These are phyloP conservation scores for Cheilosia scutellata DNA, from an alignment of 2,888 invertebrate species.

Conservation along the genomic window DNA sequence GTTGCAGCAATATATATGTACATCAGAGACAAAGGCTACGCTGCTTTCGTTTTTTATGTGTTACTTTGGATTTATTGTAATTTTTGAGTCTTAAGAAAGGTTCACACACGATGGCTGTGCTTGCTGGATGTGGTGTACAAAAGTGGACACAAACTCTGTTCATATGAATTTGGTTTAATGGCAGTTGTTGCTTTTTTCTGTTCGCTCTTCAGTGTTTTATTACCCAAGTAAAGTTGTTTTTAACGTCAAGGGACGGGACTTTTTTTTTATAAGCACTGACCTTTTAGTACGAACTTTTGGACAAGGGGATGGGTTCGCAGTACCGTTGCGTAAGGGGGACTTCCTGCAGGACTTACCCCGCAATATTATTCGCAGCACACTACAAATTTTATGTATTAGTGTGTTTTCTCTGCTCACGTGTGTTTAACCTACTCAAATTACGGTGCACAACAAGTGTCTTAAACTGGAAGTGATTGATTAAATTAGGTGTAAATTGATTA, in stretches of 20 bases:
- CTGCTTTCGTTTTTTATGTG: slow-evolving; percentile 73
- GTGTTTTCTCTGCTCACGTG: neutral
- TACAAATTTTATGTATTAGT: slow-evolving; percentile 7
- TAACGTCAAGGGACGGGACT: slow-evolving; percentile 67
- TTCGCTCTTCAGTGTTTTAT: slow-evolving; percentile 64
- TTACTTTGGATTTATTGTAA: slow-evolving; percentile 74
- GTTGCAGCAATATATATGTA: slow-evolving; percentile 40
- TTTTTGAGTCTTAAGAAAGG: slow-evolving; percentile 73
- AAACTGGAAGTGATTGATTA: slow-evolving; percentile 54
- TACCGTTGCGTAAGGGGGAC: slow-evolving; percentile 30
- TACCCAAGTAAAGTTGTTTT: slow-evolving; percentile 68
- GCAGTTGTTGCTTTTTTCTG: slow-evolving; percentile 54
- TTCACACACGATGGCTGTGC: slow-evolving; percentile 68
- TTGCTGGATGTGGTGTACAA: slow-evolving; percentile 60
- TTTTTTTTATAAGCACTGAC: slow-evolving; percentile 30
- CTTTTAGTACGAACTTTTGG: slow-evolving; percentile 44
- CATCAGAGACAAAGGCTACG: slow-evolving; percentile 61
- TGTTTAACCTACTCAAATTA: slow-evolving; percentile 25
- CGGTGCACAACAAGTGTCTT: slow-evolving; percentile 49
- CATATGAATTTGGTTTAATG: slow-evolving; percentile 73
- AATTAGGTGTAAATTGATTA: slow-evolving; percentile 57
- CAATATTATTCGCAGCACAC: neutral
- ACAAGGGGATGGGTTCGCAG: slow-evolving; percentile 11
- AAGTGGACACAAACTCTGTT: slow-evolving; percentile 69
- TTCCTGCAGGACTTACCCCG: slow-evolving; percentile 46